A percentile compares a stretch with the other conserved stretches of the same genome.
Evolutionary conservation across 2,797 vertebrate genomes (phyloP).

Genomic region (Scolopax bukidnonensis): DNA sequence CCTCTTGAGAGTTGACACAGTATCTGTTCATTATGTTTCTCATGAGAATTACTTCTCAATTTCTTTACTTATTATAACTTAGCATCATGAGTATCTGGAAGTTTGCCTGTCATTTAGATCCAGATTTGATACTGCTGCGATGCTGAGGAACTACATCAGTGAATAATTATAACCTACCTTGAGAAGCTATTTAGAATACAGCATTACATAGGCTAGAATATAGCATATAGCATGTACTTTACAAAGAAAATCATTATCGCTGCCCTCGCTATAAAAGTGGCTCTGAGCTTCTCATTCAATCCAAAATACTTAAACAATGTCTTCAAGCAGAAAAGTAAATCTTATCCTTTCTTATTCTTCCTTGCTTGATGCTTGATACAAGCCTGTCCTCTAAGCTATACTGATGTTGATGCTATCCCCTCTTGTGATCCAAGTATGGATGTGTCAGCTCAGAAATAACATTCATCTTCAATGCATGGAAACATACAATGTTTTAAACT

Average conservation of each 20-base stretch:
- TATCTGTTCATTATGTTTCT: not conserved
- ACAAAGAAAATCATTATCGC: not conserved
- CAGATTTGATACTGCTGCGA: not conserved
- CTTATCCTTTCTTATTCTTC: conserved; percentile 9
- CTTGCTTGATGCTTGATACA: not conserved
- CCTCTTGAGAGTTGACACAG: not conserved
- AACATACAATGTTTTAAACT: not conserved
- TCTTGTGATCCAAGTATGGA: not conserved
- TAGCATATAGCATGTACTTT: not conserved
- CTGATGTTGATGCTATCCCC: not conserved
- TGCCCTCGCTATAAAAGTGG: not conserved
- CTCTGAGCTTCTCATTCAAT: not conserved
- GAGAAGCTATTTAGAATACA: not conserved
- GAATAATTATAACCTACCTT: not conserved
- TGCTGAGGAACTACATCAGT: not conserved
- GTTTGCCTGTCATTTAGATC: not conserved
- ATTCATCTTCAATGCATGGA: not conserved
- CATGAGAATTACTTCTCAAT: not conserved
- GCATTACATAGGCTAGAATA: not conserved
- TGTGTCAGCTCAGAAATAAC: not conserved
- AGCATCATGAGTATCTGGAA: not conserved
- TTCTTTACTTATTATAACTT: not conserved
- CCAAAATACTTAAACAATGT: not conserved
- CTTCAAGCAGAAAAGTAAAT: not conserved
- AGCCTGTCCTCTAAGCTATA: not conserved